Percentiles rank a stretch among this genome's conserved stretches.
phyloP scores from a whole-genome alignment of 2,888 invertebrate genomes.

The Athalia cordata region DNA sequence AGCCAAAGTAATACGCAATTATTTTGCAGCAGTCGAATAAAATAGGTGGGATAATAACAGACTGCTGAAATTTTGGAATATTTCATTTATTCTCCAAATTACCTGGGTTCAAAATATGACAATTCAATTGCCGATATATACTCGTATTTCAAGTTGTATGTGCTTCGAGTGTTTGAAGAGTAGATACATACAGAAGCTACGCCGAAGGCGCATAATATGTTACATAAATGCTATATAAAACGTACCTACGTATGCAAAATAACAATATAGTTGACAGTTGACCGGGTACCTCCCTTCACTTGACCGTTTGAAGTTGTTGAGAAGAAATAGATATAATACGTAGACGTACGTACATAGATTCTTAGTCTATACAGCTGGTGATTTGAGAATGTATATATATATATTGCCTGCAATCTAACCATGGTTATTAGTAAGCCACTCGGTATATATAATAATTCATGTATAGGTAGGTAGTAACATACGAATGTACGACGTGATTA shows the following conservation, averaged over 20 bases:
- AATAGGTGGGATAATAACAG: too few relatives aligned
- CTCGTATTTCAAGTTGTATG: too few relatives aligned
- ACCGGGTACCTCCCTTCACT: constrained; percentile 18
- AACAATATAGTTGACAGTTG: constrained; percentile 28
- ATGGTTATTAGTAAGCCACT: constrained; percentile 29
- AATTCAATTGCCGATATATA: too few relatives aligned
- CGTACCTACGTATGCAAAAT: neutral
- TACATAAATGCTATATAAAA: too few relatives aligned
- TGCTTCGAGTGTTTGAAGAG: too few relatives aligned
- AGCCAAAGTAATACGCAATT: too few relatives aligned
- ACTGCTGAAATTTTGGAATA: too few relatives aligned
- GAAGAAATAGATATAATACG: neutral
- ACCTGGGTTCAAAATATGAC: too few relatives aligned
- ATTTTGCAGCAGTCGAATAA: too few relatives aligned
- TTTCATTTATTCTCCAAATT: too few relatives aligned
- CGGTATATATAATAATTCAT: neutral
- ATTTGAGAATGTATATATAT: neutral
- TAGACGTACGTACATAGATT: constrained; percentile 10
- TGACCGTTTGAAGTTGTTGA: constrained; percentile 24
- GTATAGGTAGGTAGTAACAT: neutral
- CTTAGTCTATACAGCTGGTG: neutral
- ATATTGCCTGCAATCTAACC: constrained; percentile 30
- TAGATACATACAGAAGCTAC: too few relatives aligned
- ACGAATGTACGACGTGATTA: constrained; percentile 1
- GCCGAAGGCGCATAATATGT: too few relatives aligned